Percentiles rank a stretch among this genome's conserved stretches.
Evolutionary conservation across 2,888 invertebrate species (phyloP).

Genomic region (Eurytoma adleriae): DNA sequence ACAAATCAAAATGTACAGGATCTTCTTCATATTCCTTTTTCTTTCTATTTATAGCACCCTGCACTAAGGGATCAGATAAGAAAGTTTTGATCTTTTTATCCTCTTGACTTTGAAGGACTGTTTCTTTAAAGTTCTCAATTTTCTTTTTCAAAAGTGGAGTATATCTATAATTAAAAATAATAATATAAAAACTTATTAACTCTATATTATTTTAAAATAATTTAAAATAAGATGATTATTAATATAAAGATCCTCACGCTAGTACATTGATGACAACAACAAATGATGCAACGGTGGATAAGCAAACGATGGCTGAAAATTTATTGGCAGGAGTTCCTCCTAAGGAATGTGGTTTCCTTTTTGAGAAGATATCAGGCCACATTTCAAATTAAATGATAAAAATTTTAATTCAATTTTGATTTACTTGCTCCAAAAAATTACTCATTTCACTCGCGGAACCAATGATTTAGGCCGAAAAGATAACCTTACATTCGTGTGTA

Average conservation of each 20-base stretch:
- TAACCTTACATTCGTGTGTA: not conserved
- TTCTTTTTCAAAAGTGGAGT: slow-evolving; percentile 15
- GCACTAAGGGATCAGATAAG: not conserved
- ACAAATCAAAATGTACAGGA: not conserved
- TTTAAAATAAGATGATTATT: not conserved
- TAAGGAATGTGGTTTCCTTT: slow-evolving; percentile 63
- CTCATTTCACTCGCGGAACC: not conserved
- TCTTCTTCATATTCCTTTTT: not conserved
- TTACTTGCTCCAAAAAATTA: not conserved
- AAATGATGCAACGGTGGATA: not conserved
- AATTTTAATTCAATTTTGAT: not conserved
- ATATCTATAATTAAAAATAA: slow-evolving; percentile 22
- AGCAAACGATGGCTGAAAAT: not conserved
- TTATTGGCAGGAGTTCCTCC: slow-evolving; percentile 64
- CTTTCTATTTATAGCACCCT: not conserved
- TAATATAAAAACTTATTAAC: not conserved
- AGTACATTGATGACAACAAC: not conserved
- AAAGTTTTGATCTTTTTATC: slow-evolving; percentile 15
- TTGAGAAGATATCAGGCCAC: slow-evolving; percentile 60
- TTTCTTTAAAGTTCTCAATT: not conserved
- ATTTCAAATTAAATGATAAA: slow-evolving; percentile 45
- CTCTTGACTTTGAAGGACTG: not conserved
- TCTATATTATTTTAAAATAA: not conserved
- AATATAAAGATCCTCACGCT: slow-evolving; percentile 23
- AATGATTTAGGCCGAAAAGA: not conserved